These are phyloP conservation scores for Emberiza fucata DNA, from an alignment of 2,113 vertebrate genomes.

Conservation along the genomic window DNA sequence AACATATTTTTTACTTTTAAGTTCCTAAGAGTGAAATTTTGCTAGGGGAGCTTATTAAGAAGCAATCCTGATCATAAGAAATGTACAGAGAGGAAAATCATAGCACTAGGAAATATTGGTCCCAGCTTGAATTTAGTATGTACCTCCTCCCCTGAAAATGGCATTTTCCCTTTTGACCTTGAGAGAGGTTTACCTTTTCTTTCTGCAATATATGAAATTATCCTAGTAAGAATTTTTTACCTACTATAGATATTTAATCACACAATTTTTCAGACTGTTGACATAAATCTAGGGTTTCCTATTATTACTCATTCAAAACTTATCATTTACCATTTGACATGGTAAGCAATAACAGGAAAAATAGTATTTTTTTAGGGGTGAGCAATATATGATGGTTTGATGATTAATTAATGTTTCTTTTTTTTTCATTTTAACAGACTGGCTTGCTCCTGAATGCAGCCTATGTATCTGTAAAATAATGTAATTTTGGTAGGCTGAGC, in stretches of 20 bases:
- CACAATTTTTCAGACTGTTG: background rate
- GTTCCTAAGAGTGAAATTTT: background rate
- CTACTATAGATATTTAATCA: background rate
- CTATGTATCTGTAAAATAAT: background rate
- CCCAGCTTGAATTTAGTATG: background rate
- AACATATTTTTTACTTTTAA: background rate
- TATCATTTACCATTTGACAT: background rate
- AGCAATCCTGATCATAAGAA: background rate
- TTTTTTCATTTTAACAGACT: background rate
- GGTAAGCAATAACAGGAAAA: background rate
- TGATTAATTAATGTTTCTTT: background rate
- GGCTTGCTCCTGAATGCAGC: background rate
- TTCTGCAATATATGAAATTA: background rate
- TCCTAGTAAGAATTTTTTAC: background rate
- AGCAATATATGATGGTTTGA: background rate
- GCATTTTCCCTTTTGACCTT: background rate
- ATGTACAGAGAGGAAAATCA: background rate
- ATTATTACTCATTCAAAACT: background rate
- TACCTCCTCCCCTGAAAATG: background rate
- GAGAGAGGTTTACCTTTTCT: background rate
- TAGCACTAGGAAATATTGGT: background rate
- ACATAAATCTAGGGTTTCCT: background rate
- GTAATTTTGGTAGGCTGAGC: background rate
- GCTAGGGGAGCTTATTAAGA: background rate
- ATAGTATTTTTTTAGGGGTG: background rate